Base-by-base conservation (phyloP, 2,113 vertebrate genomes). In the Hyperoodon ampullatus region DNA sequence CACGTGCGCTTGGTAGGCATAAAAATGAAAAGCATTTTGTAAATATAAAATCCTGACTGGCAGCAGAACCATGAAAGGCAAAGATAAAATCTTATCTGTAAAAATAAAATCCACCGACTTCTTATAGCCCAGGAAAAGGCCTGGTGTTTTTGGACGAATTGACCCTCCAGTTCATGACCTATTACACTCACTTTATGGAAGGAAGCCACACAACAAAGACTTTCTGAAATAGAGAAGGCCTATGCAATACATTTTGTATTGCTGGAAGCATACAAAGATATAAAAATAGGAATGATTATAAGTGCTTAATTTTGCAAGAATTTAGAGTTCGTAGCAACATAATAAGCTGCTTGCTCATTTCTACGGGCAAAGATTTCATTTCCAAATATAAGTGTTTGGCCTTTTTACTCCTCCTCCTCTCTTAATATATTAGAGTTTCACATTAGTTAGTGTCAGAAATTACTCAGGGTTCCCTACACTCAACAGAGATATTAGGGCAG, bases 161-260 rank as follows among this genome's bases (percentile, higher is more conserved):
- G 33, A 82, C 44, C 61, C 58, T 58, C 68, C 33, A n/a, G 68
- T 77, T 58, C 78, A 78, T 90, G 78, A 78, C 93, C 95, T 66
- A 80, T 68, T 30, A 90, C 6, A 75, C 60, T 65, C 63, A 86
- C 39, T 77, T 93, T 35, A 72, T 92, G 83, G 89, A 94, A 95
- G 89, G 86, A 94, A 96, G 94, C 68, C 90, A 90, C 23, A 77
- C 26, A 82, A 72, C 81, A 97, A 95, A 94, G 89, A 58, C 68
- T 65, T 95, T 55, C 55, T 95, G 86, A 93, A 82, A 61, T 7
- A 74, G 68, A 92, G 58, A 39, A 78, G 61, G 87, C 24, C 92
- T 68, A 53, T 55, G 92, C 26, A 39, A 93, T 74, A 55, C 33
- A n/a, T 70, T 96, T 86, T 95, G 58, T 92, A 80, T 90, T 90